phyloP scores from a whole-genome alignment of 2,888 invertebrate species.

The Podotricha telesiphe region DNA sequence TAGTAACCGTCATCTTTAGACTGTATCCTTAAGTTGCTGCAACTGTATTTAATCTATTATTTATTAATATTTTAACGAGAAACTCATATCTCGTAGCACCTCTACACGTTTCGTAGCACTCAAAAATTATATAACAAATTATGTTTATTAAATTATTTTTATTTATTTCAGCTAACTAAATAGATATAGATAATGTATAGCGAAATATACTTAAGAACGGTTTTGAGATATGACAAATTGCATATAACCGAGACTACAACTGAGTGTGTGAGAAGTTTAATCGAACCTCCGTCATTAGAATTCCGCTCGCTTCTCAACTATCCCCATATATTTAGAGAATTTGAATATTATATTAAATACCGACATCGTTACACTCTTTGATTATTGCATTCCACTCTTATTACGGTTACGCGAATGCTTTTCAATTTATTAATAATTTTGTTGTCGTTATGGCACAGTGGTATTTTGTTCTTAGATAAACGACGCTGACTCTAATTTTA shows the following conservation, averaged over 20 bases:
- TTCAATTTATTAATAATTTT: slow-evolving; percentile 16
- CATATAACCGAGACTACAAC: background rate
- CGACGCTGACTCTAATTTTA: background rate
- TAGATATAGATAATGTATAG: background rate
- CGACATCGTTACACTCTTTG: slow-evolving; percentile 30
- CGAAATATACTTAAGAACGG: too few relatives aligned
- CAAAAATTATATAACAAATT: background rate
- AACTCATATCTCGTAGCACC: background rate
- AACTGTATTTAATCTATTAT: too few relatives aligned
- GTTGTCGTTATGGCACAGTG: too few relatives aligned
- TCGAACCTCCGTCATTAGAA: slow-evolving; percentile 43
- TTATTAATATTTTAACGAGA: too few relatives aligned
- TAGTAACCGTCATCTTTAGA: too few relatives aligned
- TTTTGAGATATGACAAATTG: too few relatives aligned
- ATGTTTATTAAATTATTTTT: background rate
- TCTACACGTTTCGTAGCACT: background rate
- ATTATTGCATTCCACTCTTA: slow-evolving; percentile 18
- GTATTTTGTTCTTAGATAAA: too few relatives aligned
- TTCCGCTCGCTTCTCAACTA: slow-evolving; percentile 41
- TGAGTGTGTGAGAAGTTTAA: slow-evolving; percentile 9
- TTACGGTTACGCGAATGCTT: slow-evolving; percentile 9
- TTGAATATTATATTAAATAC: slow-evolving; percentile 65
- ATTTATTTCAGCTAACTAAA: slow-evolving; percentile 17
- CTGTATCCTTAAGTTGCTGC: too few relatives aligned
- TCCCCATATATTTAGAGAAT: slow-evolving; percentile 51